Conservation (phyloP, 2,797 vertebrate species). For the Steatocranus sp. region DNA sequence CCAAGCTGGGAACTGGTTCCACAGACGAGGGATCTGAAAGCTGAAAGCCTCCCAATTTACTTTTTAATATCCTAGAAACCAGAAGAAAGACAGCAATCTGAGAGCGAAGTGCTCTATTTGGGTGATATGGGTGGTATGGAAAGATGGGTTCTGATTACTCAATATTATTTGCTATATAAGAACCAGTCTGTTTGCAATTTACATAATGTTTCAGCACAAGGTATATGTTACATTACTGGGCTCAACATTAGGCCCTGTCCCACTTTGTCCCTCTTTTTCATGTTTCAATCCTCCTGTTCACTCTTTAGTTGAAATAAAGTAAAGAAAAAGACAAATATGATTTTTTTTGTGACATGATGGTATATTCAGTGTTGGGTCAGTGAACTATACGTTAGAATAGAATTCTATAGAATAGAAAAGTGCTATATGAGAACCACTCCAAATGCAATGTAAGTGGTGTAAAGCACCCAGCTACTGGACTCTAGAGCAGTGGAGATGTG, state of each 20-base stretch:
- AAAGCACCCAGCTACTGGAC: neutral
- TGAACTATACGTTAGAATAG: neutral
- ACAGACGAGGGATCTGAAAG: neutral
- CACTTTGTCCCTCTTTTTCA: neutral
- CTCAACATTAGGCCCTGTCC: neutral
- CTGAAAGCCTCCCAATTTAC: neutral
- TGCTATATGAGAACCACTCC: neutral
- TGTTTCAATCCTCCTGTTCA: neutral
- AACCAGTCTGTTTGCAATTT: fast-evolving
- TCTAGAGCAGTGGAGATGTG: neutral
- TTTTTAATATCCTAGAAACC: neutral
- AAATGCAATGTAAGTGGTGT: neutral
- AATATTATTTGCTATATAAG: neutral
- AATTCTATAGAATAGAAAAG: neutral
- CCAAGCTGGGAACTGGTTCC: neutral
- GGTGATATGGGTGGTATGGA: neutral
- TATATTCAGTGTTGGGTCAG: neutral
- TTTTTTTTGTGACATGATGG: neutral
- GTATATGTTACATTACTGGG: neutral
- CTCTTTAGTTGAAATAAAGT: neutral
- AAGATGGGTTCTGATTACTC: neutral
- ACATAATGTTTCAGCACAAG: neutral
- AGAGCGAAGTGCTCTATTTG: neutral
- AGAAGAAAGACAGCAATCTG: neutral
- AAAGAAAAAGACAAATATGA: neutral